phyloP scores from a whole-genome alignment of 2,113 vertebrate genomes.

The Oncorhynchus mykiss region DNA sequence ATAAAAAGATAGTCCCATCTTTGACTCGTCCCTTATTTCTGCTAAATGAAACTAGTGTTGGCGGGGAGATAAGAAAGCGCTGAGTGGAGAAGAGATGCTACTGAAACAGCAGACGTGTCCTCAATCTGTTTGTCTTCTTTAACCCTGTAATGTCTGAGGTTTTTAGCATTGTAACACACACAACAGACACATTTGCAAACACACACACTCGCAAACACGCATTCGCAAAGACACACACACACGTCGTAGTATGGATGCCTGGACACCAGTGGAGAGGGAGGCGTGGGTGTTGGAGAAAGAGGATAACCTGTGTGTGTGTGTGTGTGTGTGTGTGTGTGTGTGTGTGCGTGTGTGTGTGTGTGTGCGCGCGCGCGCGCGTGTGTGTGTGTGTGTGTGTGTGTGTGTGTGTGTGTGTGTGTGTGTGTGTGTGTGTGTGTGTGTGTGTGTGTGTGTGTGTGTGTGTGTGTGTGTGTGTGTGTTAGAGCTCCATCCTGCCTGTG shows the following conservation, averaged over 20 bases:
- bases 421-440: constrained; percentile 26
- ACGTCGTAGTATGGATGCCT: too few relatives aligned
- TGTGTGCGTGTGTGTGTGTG: constrained; percentile 5
- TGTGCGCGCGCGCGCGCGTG: too few relatives aligned
- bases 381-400: constrained; percentile 1
- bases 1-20: constrained; percentile 1
- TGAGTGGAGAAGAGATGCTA: background rate
- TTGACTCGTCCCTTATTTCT: background rate
- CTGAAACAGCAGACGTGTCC: background rate
- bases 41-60: background rate
- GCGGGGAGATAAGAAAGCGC: background rate
- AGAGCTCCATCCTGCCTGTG: background rate
- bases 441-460: background rate
- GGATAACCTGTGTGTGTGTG: constrained; percentile 1
- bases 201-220: too few relatives aligned
- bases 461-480: constrained; percentile 8
- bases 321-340: background rate
- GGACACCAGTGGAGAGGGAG: too few relatives aligned
- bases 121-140: background rate
- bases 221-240: too few relatives aligned
- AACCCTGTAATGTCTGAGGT: background rate
- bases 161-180: too few relatives aligned
- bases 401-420: constrained; percentile 27
- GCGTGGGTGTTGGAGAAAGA: too few relatives aligned
- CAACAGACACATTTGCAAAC: too few relatives aligned